A percentile compares a stretch with the other conserved stretches of the same genome.
Evolutionary conservation across 1,140 invertebrate genomes (phyloP).

Genomic region (Sarcophaga bullata): DNA sequence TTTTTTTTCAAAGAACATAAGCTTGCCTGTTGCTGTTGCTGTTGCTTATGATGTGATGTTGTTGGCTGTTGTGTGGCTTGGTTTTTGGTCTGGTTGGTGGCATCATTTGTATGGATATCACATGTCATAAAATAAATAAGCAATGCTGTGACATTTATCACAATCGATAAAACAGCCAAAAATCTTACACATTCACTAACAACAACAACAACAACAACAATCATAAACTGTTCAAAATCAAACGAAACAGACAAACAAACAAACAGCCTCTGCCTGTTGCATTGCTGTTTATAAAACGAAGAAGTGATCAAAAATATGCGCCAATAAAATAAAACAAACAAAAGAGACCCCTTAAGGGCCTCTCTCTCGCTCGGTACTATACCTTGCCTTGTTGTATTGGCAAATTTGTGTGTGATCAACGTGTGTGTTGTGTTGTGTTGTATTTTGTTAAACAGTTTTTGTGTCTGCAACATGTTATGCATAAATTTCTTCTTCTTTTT

Average conservation of each 20-base stretch:
- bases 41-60: neutral
- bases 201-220: too few relatives aligned
- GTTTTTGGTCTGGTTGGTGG: neutral
- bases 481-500: slow-evolving; percentile 23
- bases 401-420: neutral
- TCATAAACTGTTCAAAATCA: too few relatives aligned
- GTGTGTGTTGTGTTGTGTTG: slow-evolving; percentile 7
- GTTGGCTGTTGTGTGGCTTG: neutral
- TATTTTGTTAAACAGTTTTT: neutral
- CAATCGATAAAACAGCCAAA: slow-evolving; percentile 47
- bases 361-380: neutral
- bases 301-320: slow-evolving; percentile 9
- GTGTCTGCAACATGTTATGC: slow-evolving; percentile 39
- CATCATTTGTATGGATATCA: slow-evolving; percentile 31
- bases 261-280: too few relatives aligned
- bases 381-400: neutral
- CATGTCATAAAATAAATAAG: slow-evolving; percentile 66
- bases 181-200: slow-evolving; percentile 6
- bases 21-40: neutral
- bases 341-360: neutral
- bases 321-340: neutral
- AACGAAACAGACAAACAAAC: too few relatives aligned
- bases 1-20: neutral
- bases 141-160: slow-evolving; percentile 65
- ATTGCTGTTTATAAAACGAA: neutral